A percentile compares a stretch with the other conserved stretches of the same genome.
These are phyloP conservation scores for Copidosoma floridanum DNA, from an alignment of 1,140 invertebrate genomes.

Conservation along the genomic window DNA sequence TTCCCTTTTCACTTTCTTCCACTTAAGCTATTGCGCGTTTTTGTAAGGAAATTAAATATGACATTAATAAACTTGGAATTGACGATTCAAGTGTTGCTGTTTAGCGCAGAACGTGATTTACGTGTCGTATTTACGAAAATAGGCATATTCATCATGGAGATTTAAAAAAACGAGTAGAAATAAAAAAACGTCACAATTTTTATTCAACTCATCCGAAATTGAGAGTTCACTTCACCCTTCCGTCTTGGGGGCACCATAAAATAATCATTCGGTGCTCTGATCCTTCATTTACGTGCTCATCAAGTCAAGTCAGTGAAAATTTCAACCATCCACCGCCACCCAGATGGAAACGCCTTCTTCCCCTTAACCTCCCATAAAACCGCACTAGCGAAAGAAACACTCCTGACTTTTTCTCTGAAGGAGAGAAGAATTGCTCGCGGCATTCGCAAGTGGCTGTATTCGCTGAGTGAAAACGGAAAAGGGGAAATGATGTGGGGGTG, in stretches of 20 bases:
- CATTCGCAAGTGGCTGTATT: conserved; percentile 21
- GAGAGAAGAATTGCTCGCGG: conserved; percentile 28
- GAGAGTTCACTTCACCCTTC: no score
- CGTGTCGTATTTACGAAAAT: no score
- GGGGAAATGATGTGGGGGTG: no score
- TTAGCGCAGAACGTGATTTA: no score
- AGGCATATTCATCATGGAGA: no score
- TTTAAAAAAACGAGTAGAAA: no score
- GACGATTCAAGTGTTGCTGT: no score
- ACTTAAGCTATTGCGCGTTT: neutral
- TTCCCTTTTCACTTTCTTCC: neutral
- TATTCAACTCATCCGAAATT: no score
- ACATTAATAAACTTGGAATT: no score
- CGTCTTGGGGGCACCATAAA: no score
- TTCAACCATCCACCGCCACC: conserved; percentile 12
- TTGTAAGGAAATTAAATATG: conserved; percentile 16
- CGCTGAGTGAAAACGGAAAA: neutral
- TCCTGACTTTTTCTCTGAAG: conserved; percentile 7
- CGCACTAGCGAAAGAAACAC: conserved; percentile 31
- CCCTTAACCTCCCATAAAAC: conserved; percentile 11
- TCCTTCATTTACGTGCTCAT: conserved; percentile 21
- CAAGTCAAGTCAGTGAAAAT: conserved; percentile 16
- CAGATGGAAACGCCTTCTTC: conserved; percentile 19
- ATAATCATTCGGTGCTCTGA: conserved; percentile 11
- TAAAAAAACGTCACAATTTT: no score